Percentiles rank a stretch among this genome's conserved stretches.
phyloP scores from a whole-genome alignment of 2,888 invertebrate species.

The Metalampra italica region DNA sequence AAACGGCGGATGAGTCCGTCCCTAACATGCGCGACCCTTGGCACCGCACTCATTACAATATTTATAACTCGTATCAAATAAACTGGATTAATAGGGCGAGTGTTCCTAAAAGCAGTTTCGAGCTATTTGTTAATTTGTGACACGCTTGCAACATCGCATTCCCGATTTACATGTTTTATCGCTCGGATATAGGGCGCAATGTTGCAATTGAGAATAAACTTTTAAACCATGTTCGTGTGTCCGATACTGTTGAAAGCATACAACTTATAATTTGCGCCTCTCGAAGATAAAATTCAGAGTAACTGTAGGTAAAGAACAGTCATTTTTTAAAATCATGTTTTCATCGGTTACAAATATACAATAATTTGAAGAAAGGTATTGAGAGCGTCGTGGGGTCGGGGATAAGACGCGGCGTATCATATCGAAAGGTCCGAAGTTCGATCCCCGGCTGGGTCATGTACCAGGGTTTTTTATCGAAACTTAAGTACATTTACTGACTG shows the following conservation, averaged over 20 bases:
- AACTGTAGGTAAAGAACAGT: too few relatives aligned
- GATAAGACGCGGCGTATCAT: too few relatives aligned
- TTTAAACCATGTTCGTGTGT: slow-evolving; percentile 14
- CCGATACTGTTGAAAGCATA: background rate
- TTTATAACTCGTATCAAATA: background rate
- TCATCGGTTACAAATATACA: too few relatives aligned
- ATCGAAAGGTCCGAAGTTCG: too few relatives aligned
- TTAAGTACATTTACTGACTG: too few relatives aligned
- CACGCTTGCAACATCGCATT: slow-evolving; percentile 32
- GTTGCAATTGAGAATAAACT: slow-evolving; percentile 34
- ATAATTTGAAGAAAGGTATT: too few relatives aligned
- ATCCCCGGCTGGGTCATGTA: too few relatives aligned
- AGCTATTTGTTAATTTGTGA: slow-evolving; percentile 39
- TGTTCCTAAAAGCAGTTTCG: slow-evolving; percentile 21
- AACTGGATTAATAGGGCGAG: slow-evolving; percentile 33
- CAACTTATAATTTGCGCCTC: background rate
- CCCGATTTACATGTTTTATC: slow-evolving; percentile 31
- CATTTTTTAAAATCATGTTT: background rate
- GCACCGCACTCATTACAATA: background rate
- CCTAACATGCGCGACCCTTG: too few relatives aligned
- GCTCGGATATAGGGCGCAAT: slow-evolving; percentile 40
- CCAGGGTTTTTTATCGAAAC: too few relatives aligned
- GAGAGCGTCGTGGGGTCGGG: too few relatives aligned
- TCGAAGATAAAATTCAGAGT: too few relatives aligned
- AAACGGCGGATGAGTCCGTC: too few relatives aligned